Conservation (phyloP, 2,113 vertebrate genomes). For the Heptranchias perlo region DNA sequence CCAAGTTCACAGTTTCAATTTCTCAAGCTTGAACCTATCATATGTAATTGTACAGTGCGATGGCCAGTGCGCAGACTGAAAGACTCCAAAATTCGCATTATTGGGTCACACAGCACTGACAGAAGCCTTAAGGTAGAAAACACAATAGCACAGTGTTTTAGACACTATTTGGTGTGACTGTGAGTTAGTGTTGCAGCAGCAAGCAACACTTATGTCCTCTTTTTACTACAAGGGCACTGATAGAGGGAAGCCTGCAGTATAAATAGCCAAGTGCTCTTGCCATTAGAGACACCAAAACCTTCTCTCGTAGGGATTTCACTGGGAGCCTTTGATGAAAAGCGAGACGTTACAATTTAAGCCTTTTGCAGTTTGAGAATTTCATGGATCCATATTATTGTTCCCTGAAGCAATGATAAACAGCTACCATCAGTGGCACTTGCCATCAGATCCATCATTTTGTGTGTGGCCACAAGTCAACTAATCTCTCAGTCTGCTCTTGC, state of each 20-base stretch:
- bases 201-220: neutral
- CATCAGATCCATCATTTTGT: neutral
- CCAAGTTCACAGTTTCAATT: neutral
- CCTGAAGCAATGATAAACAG: neutral
- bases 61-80: neutral
- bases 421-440: neutral
- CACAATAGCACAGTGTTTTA: neutral
- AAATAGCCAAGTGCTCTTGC: neutral
- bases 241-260: neutral
- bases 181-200: neutral
- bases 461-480: neutral
- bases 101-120: neutral
- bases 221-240: neutral
- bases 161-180: neutral
- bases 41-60: neutral
- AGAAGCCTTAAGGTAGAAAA: neutral
- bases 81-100: neutral
- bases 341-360: neutral
- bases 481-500: neutral
- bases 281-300: neutral
- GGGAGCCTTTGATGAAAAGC: neutral
- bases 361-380: neutral
- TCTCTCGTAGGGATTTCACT: neutral
- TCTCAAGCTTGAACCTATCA: neutral
- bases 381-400: neutral